Evolutionary conservation across 2,888 invertebrate species (phyloP), one percentile per base, ranked within the genome.

Genomic region (Carcina quercana): DNA sequence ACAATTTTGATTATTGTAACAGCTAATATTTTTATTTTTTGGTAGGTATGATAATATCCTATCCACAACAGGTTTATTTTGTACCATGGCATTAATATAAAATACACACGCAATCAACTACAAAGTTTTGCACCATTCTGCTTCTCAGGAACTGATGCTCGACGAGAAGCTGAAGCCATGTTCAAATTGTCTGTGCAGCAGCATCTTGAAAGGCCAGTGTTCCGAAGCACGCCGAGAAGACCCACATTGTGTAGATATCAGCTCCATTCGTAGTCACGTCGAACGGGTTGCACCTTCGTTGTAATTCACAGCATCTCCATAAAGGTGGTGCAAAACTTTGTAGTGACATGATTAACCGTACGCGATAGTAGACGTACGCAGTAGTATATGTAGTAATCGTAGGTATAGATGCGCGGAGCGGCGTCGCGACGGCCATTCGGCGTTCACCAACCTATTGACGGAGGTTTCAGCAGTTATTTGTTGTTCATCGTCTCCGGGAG

Each of bases 101-200:
- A n/a, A n/a, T n/a, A 19, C 11, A 29, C 35, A 38, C 39, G 34
- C 34, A 45, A 61, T 71, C 72, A 59, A 50, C 83, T 83, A 85
- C 84, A 85, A 85, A 85, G 84, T 83, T 85, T 85, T 85, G 84
- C 84, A 85, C 84, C 82, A 61, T 55, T 71, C 63, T 68, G 60
- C 42, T 41, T 37, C 30, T 30, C 33, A 13, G 36, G 3, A 25
- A 36, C 22, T 34, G 31, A 24, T 11, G 10, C 27, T 12, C 15
- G 34, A 21, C 26, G 14, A 13, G 36, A 38, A 26, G 31, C 22
- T 13, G 21, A 40, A 36, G 40, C 25, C n/a, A n/a, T n/a, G n/a
- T n/a, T n/a, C n/a, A n/a, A n/a, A n/a, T n/a, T n/a, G n/a, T n/a
- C n/a, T n/a, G n/a, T n/a, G n/a, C n/a, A n/a, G n/a, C n/a, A n/a